Evolutionary conservation across 1,140 invertebrate species (phyloP), one percentile per base, ranked within the genome.

Genomic region (Ceratina calcarata): DNA sequence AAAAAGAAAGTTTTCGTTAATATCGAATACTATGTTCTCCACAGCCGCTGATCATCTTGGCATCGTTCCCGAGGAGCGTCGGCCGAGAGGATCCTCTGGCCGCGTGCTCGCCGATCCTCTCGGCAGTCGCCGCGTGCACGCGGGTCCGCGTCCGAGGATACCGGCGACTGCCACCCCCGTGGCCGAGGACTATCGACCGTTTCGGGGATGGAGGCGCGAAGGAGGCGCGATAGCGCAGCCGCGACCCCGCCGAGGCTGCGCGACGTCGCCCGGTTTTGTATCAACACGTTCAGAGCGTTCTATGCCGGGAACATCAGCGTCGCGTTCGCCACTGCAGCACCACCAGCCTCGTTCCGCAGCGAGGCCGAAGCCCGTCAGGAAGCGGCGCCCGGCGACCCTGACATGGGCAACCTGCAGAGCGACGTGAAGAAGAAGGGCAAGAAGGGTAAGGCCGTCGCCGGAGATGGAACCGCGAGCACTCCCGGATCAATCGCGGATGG

Each of bases 361-460:
- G n/a, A 1, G 49, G 2, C 68, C 2, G 22, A 13, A 16, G 55
- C 16, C 2, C 13, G 27, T 70, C 68, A 20, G n/a, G 15, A 27
- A 69, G 24, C 66, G 70, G 12, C 37, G 24, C 12, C 12, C 13
- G 15, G 8, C 16, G 61, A 15, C 18, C 70, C n/a, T 12, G 24
- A 55, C 61, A 92, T 93, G 92, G 92, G 92, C 37, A 93, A 93
- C 77, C 69, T 91, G 55, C 92, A 92, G 69, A 93, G 90, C 68
- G 91, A 93, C 67, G 83, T 80, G 4, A 91, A 89, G 75, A 91
- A 86, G 57, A 92, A 89, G 58, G 87, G 72, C 2, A 90, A 84
- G 60, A 89, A 89, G 53, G 58, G 68, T 16, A 81, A 78, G 37
- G 10, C 37, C 37, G 37, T 10, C 6, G 37, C 37, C 76, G 6